Conservation (phyloP, 2,888 invertebrate species). For the Melipona beecheii region DNA sequence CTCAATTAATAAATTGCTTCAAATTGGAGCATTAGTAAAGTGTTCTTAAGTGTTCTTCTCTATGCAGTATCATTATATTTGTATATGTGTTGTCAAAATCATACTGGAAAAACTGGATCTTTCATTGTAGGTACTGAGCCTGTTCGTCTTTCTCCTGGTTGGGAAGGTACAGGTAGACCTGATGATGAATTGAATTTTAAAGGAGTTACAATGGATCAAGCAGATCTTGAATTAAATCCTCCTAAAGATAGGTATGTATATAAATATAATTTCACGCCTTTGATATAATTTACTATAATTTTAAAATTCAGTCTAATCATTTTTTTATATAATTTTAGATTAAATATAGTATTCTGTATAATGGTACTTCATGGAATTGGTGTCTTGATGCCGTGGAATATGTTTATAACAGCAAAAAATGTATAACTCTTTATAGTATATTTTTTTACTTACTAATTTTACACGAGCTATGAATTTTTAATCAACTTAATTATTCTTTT, state of each 20-base stretch:
- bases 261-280: conserved; percentile 39
- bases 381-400: conserved; percentile 98
- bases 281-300: conserved; percentile 2
- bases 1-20: conserved; percentile 65
- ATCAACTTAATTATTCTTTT: conserved; percentile 72
- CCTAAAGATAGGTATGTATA: conserved; percentile 90
- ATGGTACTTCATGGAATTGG: conserved; percentile 97
- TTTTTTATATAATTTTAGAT: conserved; percentile 80
- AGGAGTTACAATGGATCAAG: conserved; percentile 89
- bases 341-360: conserved; percentile 93
- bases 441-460: background rate
- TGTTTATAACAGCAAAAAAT: conserved; percentile 97
- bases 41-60: conserved; percentile 3
- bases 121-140: conserved; percentile 87
- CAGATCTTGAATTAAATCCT: conserved; percentile 89
- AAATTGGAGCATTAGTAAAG: conserved; percentile 57
- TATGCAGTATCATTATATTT: conserved; percentile 20
- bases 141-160: conserved; percentile 93
- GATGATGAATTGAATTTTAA: conserved; percentile 94
- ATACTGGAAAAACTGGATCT: conserved; percentile 4
- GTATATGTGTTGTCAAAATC: background rate
- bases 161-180: conserved; percentile 93
- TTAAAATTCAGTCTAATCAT: background rate
- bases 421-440: conserved; percentile 85
- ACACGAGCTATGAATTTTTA: background rate